Evolutionary conservation across 2,888 invertebrate genomes (phyloP), one percentile per base, ranked within the genome.

Genomic region (Tetropium fuscum): DNA sequence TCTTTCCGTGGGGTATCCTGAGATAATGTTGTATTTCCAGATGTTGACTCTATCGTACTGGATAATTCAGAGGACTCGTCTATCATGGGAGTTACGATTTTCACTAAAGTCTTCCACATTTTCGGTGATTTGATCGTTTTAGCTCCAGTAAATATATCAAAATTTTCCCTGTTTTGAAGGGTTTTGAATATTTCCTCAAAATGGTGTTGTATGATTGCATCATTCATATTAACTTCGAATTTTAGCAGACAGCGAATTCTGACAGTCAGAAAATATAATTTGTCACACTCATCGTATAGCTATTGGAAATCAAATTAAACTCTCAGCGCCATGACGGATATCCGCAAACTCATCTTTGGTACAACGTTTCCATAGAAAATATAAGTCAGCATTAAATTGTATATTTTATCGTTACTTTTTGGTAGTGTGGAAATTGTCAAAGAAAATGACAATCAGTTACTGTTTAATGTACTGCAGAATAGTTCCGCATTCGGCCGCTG

Each of bases 71-170:
- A 25, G 7, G 62, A 44, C 2, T 41, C 40, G n/a, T 16, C 34
- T 8, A 11, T 27, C 8, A 40, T 7, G 1, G 49, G 19, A 7
- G 49, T 32, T 2, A 63, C 47, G 7, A 71, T 67, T 53, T 71
- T 70, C 10, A 70, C 68, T 19, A 72, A 57, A 1, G 68, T 71
- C 60, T 49, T 63, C 20, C 60, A 64, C 3, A 74, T 53, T 44
- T 45, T 66, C 1, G 73, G 71, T 2, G 18, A 20, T 7, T 48
- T 49, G 3, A 53, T 48, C 8, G 19, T 45, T 22, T 64, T 70
- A 3, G 65, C 19, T 62, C 68, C 68, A 1, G 72, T 70, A 49
- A 74, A 74, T 27, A 74, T 74, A 58, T 72, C 73, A 51, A 71
- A 71, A 44, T 68, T 70, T 54, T 74, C 70, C 34, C 56, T 40